These are phyloP conservation scores for Hyla sarda DNA, from an alignment of 2,113 vertebrate species.

Conservation along the genomic window DNA sequence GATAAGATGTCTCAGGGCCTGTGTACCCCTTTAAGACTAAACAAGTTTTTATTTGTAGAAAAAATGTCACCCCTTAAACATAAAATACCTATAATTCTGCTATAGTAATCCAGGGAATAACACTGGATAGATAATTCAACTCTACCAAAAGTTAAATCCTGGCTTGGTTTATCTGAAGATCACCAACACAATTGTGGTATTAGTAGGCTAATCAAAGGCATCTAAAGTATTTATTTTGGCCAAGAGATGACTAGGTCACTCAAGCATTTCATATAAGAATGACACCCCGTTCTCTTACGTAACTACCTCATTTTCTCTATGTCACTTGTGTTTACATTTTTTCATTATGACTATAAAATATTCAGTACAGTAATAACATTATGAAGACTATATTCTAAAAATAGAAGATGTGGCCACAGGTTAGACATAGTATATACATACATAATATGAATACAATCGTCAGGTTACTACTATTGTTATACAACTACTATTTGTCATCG, in stretches of 20 bases:
- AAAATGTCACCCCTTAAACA: too few species aligned
- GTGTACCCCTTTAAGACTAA: too few species aligned
- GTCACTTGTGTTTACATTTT: slow-evolving; percentile 31
- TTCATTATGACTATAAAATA: not conserved
- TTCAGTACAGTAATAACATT: not conserved
- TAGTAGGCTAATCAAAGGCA: not conserved
- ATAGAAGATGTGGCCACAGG: not conserved
- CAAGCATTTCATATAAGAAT: not conserved
- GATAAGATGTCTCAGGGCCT: too few species aligned
- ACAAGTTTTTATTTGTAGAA: too few species aligned
- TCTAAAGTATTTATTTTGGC: not conserved
- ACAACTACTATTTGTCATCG: not conserved
- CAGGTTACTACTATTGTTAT: slow-evolving; percentile 13
- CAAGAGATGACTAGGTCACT: not conserved
- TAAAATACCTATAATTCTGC: not conserved
- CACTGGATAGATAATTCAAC: too few species aligned
- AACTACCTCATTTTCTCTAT: not conserved
- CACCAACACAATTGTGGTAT: not conserved
- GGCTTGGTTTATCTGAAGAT: not conserved
- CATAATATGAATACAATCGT: not conserved
- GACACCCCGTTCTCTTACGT: not conserved
- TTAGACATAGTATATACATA: not conserved
- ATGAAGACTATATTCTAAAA: not conserved
- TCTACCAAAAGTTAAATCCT: not conserved
- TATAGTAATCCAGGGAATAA: too few species aligned